phyloP scores from a whole-genome alignment of 2,797 vertebrate genomes.

The Pipistrellus kuhlii region DNA sequence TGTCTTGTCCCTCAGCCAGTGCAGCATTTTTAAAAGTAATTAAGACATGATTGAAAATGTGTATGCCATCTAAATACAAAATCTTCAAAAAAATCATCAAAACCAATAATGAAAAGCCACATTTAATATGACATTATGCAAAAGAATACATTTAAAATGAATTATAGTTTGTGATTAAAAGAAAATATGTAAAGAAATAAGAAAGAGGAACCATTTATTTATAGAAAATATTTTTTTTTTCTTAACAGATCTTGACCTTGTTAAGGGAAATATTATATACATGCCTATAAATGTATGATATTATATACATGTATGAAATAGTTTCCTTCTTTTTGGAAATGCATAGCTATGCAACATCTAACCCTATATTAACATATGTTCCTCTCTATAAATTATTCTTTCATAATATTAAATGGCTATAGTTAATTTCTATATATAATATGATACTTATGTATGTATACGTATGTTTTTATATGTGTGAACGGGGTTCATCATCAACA shows the following conservation, averaged over 20 bases:
- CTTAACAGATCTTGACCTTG: slow-evolving; percentile 61
- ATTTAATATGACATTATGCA: slow-evolving; percentile 85
- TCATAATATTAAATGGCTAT: slow-evolving; percentile 70
- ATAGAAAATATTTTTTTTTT: slow-evolving; percentile 64
- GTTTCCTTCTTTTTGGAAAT: slow-evolving; percentile 69
- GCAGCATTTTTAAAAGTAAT: slow-evolving; percentile 97
- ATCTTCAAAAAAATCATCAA: slow-evolving; percentile 90
- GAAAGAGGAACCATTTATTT: slow-evolving; percentile 69
- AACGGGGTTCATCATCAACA: slow-evolving; percentile 78
- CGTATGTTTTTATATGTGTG: slow-evolving; percentile 75
- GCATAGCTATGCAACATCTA: slow-evolving; percentile 37
- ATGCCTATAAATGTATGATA: slow-evolving; percentile 51
- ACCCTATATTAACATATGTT: slow-evolving; percentile 62
- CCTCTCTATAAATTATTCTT: slow-evolving; percentile 57
- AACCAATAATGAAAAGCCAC: slow-evolving; percentile 89
- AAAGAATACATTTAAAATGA: slow-evolving; percentile 83
- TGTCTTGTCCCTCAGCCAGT: slow-evolving; percentile 98
- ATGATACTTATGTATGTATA: slow-evolving; percentile 64
- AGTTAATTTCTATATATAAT: slow-evolving; percentile 64
- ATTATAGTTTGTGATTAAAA: slow-evolving; percentile 80
- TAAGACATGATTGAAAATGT: slow-evolving; percentile 99
- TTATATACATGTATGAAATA: slow-evolving; percentile 54
- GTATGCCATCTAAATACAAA: slow-evolving; percentile 90
- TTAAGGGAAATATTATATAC: slow-evolving; percentile 69
- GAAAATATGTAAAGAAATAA: slow-evolving; percentile 51